These are phyloP conservation scores for Callipepla californica DNA, from an alignment of 2,113 vertebrate genomes.

Conservation along the genomic window DNA sequence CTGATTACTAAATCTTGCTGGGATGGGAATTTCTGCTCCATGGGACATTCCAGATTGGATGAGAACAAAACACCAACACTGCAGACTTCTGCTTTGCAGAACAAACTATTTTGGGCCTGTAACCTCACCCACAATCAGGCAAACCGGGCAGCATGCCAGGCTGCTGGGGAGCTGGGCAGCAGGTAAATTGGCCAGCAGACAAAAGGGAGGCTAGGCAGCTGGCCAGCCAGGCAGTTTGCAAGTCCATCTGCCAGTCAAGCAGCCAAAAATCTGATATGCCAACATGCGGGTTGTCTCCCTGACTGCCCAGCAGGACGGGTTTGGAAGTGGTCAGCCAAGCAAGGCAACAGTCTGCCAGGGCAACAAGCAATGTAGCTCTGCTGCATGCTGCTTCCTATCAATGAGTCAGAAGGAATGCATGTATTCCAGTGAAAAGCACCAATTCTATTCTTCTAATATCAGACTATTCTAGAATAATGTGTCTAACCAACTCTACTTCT, in stretches of 20 bases:
- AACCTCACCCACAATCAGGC: constrained; percentile 2
- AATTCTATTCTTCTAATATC: neutral
- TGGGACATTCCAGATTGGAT: constrained; percentile 25
- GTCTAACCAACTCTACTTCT: neutral
- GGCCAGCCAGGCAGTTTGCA: constrained; percentile 39
- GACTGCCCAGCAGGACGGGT: neutral
- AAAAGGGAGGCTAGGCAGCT: constrained; percentile 4
- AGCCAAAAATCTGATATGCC: constrained; percentile 16
- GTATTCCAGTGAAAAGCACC: neutral
- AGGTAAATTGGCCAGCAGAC: constrained; percentile 38
- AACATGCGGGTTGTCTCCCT: neutral
- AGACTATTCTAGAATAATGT: neutral
- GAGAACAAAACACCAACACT: constrained; percentile 10
- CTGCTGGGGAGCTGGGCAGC: constrained; percentile 28
- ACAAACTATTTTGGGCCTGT: constrained; percentile 45
- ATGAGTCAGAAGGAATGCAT: constrained; percentile 33
- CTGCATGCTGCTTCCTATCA: constrained; percentile 48
- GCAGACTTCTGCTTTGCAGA: constrained; percentile 27
- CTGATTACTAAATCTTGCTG: constrained; percentile 51
- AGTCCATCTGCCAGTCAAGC: constrained; percentile 51
- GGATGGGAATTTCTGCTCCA: constrained; percentile 51
- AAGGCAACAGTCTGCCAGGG: constrained; percentile 26
- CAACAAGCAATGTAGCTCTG: neutral
- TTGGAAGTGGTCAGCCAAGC: constrained; percentile 43
- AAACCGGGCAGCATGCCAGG: constrained; percentile 15